phyloP scores from a whole-genome alignment of 2,888 invertebrate genomes.

The Selenia dentaria region DNA sequence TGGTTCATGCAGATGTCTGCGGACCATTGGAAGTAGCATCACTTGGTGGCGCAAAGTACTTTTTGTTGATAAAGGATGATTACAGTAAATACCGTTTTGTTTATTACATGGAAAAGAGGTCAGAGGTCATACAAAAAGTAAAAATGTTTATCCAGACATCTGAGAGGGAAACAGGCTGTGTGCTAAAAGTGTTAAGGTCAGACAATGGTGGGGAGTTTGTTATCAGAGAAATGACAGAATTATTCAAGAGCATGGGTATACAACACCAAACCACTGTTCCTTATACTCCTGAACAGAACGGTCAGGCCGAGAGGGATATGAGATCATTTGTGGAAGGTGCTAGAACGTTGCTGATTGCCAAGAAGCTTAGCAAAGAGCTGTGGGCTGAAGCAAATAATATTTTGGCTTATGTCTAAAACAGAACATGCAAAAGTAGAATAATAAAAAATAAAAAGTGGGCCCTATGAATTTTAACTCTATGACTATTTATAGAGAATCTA shows the following conservation, averaged over 20 bases:
- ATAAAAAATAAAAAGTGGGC: too few species aligned
- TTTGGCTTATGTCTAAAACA: not conserved
- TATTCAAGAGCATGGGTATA: not conserved
- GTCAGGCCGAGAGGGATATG: not conserved
- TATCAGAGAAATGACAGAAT: not conserved
- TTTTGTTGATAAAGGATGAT: too few species aligned
- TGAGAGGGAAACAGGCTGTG: not conserved
- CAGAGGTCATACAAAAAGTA: too few species aligned
- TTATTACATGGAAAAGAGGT: too few species aligned
- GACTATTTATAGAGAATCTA: too few species aligned
- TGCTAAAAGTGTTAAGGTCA: not conserved
- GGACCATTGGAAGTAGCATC: too few species aligned
- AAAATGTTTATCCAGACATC: not conserved
- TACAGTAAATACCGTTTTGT: too few species aligned
- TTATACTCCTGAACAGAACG: constrained; percentile 1
- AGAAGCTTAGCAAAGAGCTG: not conserved
- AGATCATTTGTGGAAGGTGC: constrained; percentile 1
- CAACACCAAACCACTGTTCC: not conserved
- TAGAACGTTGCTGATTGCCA: not conserved
- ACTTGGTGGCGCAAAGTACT: too few species aligned
- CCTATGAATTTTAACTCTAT: too few species aligned
- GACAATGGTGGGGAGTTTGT: not conserved
- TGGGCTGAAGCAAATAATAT: not conserved
- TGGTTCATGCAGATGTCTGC: too few species aligned
- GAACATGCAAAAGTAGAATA: not conserved